Base-by-base conservation (phyloP, 2,113 vertebrate species). In the Pedetes capensis region DNA sequence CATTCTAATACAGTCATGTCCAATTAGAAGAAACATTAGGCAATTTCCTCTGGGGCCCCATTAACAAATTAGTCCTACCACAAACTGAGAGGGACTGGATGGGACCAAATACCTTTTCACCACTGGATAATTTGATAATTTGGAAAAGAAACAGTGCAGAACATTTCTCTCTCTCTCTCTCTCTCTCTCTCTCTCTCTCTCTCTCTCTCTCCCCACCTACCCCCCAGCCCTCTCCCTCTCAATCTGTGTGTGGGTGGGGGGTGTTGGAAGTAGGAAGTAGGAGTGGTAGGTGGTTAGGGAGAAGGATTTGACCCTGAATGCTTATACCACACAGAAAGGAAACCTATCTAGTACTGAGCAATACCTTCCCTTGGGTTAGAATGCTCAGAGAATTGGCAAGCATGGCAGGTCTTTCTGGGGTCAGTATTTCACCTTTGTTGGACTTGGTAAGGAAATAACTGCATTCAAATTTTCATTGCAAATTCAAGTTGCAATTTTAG, bases 31-130 rank as follows among this genome's bases (percentile, higher is more conserved):
- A 95, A 98, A 98, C 95, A 96, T 93, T 96, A 95, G 97, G 95
- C 97, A 94, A 98, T 98, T 98, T 98, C 98, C 98, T 84, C 96
- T 96, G 97, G 98, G 98, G 97, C 96, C 98, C 98, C 97, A 98
- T 98, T 98, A 98, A 98, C 98, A 98, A 98, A 98, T 98, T 98
- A 98, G 98, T 98, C 97, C 97, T 98, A 98, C 98, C 98, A 98
- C 98, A 98, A 98, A 98, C 98, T 98, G 98, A 98, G 98, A 98
- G 98, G 97, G 97, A 92, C 96, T 98, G 95, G 96, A 97, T 94
- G 97, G 97, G 97, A 97, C 98, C 94, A 98, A 97, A 98, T 98
- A 98, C 97, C 97, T 98, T 98, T 98, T 98, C 98, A 98, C 97
- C 97, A 97, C 74, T 37, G 96, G 97, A 98, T 98, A 98, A 98